Conservation (phyloP, 2,113 vertebrate genomes). For the Dipodomys merriami region DNA sequence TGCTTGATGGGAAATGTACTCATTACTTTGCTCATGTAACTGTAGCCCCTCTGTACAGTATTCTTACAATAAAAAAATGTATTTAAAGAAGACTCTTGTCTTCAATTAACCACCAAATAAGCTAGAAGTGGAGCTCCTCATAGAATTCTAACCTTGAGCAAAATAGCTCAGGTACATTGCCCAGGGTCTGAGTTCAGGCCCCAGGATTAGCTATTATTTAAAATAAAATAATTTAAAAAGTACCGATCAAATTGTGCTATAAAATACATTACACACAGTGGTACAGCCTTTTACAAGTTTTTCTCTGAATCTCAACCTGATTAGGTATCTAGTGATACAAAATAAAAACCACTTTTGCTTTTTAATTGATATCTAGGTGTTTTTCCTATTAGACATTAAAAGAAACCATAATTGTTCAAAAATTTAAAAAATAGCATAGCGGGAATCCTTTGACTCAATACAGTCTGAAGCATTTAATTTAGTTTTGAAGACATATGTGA, state of each 20-base stretch:
- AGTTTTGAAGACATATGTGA: slow-evolving; percentile 70
- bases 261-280: not conserved
- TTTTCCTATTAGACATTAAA: not conserved
- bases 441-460: not conserved
- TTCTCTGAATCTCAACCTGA: not conserved
- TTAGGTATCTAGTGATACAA: not conserved
- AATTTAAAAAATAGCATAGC: slow-evolving; percentile 24
- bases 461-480: slow-evolving; percentile 58
- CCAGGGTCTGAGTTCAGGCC: too few relatives aligned
- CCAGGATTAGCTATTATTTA: too few relatives aligned
- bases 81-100: too few relatives aligned
- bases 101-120: too few relatives aligned
- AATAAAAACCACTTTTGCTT: not conserved
- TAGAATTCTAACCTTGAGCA: too few relatives aligned
- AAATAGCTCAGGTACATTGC: too few relatives aligned
- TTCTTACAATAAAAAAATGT: too few relatives aligned
- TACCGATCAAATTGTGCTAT: not conserved
- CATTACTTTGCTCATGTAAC: too few relatives aligned
- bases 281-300: not conserved
- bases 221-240: not conserved
- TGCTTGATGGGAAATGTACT: too few relatives aligned
- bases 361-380: not conserved
- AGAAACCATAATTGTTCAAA: slow-evolving; percentile 28
- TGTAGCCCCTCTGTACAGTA: too few relatives aligned
- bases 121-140: too few relatives aligned